phyloP scores from a whole-genome alignment of 92 coral and sea anemone genomes.

The Galaxea fascicularis region DNA sequence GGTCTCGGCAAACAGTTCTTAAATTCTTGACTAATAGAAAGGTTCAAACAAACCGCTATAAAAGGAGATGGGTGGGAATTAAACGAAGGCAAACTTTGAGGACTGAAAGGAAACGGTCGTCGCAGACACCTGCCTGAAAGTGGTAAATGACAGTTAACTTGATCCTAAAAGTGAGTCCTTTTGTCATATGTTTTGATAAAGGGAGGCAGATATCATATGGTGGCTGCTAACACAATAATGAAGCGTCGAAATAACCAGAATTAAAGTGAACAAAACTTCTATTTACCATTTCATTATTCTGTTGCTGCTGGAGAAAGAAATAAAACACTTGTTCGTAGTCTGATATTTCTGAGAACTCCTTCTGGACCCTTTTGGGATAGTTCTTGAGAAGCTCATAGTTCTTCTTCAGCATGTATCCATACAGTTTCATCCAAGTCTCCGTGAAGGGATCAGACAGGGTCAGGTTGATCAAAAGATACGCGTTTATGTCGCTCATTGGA shows the following conservation, averaged over 20 bases:
- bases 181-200: too few relatives aligned
- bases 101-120: too few relatives aligned
- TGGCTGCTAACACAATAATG: too few relatives aligned
- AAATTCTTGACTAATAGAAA: too few relatives aligned
- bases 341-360: conserved; percentile 69
- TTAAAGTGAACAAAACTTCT: not conserved
- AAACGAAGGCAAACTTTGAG: too few relatives aligned
- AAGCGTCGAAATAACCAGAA: not conserved
- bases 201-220: too few relatives aligned
- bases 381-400: conserved; percentile 52
- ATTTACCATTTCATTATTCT: conserved; percentile 36
- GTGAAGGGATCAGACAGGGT: conserved; percentile 74
- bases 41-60: too few relatives aligned
- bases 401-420: conserved; percentile 72
- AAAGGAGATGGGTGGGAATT: too few relatives aligned
- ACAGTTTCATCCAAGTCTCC: conserved; percentile 74
- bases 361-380: conserved; percentile 53
- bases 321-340: conserved; percentile 75
- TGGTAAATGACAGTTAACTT: too few relatives aligned
- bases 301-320: conserved; percentile 70
- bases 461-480: conserved; percentile 51
- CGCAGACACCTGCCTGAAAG: too few relatives aligned
- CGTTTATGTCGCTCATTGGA: conserved; percentile 66
- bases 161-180: too few relatives aligned
- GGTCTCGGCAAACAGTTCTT: too few relatives aligned